phyloP scores from a whole-genome alignment of 2,797 vertebrate species.

The Neosalanx taihuensis region DNA sequence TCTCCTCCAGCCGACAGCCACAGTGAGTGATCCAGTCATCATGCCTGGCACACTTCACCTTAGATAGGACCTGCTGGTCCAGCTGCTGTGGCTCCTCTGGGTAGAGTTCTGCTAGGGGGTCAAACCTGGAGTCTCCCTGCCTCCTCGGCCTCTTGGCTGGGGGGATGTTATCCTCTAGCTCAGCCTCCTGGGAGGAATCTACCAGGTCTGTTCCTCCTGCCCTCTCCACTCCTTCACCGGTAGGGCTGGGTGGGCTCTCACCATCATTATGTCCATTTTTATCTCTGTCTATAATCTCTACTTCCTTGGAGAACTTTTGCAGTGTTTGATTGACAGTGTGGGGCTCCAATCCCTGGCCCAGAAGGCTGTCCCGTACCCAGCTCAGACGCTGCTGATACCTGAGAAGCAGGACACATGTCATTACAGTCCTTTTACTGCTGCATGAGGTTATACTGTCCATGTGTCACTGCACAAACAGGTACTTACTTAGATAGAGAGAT shows the following conservation, averaged over 20 bases:
- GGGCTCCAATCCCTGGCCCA: slow-evolving; percentile 75
- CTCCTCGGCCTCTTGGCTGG: slow-evolving; percentile 34
- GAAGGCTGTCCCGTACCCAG: slow-evolving; percentile 73
- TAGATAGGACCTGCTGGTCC: slow-evolving; percentile 12
- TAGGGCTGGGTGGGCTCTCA: slow-evolving; percentile 1
- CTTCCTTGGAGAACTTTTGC: slow-evolving; percentile 64
- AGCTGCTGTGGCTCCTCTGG: slow-evolving; percentile 23
- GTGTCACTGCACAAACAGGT: background rate
- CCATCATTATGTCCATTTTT: background rate
- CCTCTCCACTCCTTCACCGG: background rate
- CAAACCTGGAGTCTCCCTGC: slow-evolving; percentile 42
- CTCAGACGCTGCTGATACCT: slow-evolving; percentile 78
- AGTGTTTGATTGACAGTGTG: slow-evolving; percentile 58
- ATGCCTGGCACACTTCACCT: slow-evolving; percentile 31
- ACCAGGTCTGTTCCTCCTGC: background rate
- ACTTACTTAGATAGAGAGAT: slow-evolving; percentile 83
- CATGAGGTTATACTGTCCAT: background rate
- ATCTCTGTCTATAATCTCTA: slow-evolving; percentile 50
- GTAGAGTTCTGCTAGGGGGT: slow-evolving; percentile 28
- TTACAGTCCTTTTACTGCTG: background rate
- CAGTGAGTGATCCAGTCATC: slow-evolving; percentile 33
- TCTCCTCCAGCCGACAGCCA: slow-evolving; percentile 32
- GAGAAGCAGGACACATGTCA: slow-evolving; percentile 3
- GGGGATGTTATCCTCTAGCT: background rate
- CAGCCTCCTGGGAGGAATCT: background rate